Conservation (phyloP, 2,113 vertebrate species). For the Tragulus kanchil region DNA sequence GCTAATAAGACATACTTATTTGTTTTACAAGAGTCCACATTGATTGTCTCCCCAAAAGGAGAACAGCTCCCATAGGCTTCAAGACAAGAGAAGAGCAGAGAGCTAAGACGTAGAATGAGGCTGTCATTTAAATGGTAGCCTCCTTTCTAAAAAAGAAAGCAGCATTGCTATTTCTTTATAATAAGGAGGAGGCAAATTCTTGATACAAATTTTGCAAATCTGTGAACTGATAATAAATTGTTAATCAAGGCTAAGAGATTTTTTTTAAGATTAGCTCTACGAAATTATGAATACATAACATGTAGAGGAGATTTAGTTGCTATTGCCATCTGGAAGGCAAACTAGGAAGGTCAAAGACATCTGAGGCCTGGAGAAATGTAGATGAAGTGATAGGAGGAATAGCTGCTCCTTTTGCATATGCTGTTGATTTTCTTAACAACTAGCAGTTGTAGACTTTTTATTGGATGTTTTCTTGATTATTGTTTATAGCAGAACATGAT, state of each 20-base stretch:
- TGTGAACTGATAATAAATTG: slow-evolving; percentile 75
- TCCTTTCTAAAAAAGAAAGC: slow-evolving; percentile 62
- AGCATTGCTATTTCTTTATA: slow-evolving; percentile 69
- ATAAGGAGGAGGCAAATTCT: neutral
- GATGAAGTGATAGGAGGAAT: slow-evolving; percentile 63
- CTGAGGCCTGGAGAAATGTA: slow-evolving; percentile 76
- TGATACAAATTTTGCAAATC: slow-evolving; percentile 72
- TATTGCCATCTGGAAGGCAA: slow-evolving; percentile 80
- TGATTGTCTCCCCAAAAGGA: slow-evolving; percentile 2
- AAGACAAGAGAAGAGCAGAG: neutral
- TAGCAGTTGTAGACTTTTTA: slow-evolving; percentile 63
- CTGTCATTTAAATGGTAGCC: neutral
- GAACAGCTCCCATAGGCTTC: slow-evolving; percentile 16
- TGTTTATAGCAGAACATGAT: slow-evolving; percentile 66
- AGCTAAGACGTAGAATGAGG: neutral
- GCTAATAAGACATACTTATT: slow-evolving; percentile 7
- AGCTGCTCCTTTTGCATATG: slow-evolving; percentile 77
- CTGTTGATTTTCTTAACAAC: slow-evolving; percentile 76
- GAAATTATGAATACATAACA: slow-evolving; percentile 77
- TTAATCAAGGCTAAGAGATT: slow-evolving; percentile 58
- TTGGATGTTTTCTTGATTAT: slow-evolving; percentile 76
- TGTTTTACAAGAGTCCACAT: slow-evolving; percentile 20
- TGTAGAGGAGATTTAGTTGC: slow-evolving; percentile 76
- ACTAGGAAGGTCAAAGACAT: slow-evolving; percentile 76
- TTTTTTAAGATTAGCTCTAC: slow-evolving; percentile 71